These are phyloP conservation scores for Sisyra nigra DNA, from an alignment of 2,888 invertebrate genomes.

Conservation along the genomic window DNA sequence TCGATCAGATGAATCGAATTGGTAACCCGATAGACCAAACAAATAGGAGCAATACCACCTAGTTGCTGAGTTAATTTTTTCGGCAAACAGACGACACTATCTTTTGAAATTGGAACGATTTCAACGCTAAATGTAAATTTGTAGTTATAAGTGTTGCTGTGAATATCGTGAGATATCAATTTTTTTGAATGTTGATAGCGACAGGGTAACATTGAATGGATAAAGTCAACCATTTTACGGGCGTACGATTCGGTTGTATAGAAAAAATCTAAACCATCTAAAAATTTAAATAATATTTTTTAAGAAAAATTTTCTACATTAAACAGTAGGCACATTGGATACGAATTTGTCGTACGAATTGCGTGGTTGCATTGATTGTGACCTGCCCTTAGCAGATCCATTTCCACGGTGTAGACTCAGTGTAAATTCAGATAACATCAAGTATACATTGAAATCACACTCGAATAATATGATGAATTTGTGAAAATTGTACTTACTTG, in stretches of 20 bases:
- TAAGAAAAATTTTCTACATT: too few relatives aligned
- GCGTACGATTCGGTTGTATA: slow-evolving; percentile 81
- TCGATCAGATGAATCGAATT: slow-evolving; percentile 87
- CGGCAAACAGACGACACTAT: slow-evolving; percentile 80
- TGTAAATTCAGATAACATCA: too few relatives aligned
- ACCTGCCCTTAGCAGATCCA: too few relatives aligned
- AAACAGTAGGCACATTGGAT: too few relatives aligned
- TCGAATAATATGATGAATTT: too few relatives aligned
- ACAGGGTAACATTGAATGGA: slow-evolving; percentile 74
- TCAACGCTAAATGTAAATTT: slow-evolving; percentile 91
- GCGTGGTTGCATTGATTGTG: too few relatives aligned
- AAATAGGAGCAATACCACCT: slow-evolving; percentile 77
- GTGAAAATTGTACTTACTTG: too few relatives aligned
- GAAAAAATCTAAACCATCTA: slow-evolving; percentile 91
- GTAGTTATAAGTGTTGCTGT: slow-evolving; percentile 92
- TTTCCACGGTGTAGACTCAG: too few relatives aligned
- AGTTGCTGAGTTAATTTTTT: slow-evolving; percentile 71
- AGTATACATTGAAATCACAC: too few relatives aligned
- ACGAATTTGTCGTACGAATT: too few relatives aligned
- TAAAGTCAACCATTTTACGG: slow-evolving; percentile 89
- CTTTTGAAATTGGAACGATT: slow-evolving; percentile 91
- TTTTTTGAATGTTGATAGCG: slow-evolving; percentile 84
- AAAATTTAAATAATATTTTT: slow-evolving; percentile 16
- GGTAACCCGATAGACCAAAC: slow-evolving; percentile 77
- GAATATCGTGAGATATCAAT: slow-evolving; percentile 91